Conservation (phyloP, 2,113 vertebrate genomes). For the Vidua macroura region DNA sequence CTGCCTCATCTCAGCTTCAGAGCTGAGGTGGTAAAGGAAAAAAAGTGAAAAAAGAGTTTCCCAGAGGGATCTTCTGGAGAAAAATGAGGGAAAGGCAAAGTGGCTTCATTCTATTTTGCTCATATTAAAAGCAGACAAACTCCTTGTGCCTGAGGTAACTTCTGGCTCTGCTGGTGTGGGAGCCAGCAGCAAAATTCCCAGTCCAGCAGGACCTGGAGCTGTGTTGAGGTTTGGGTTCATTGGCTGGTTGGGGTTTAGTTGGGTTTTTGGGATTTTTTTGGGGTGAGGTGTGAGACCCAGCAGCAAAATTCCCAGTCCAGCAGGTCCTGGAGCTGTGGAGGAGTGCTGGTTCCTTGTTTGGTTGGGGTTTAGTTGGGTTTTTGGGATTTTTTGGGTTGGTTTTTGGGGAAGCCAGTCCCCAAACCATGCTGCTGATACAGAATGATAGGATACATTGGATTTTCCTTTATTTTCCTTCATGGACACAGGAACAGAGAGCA, state of each 20-base stretch:
- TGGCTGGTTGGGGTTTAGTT: not conserved
- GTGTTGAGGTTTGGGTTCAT: not conserved
- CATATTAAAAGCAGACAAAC: not conserved
- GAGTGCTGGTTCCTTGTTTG: too few species aligned
- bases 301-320: not conserved
- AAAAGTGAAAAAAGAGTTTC: not conserved
- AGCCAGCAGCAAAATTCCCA: not conserved
- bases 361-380: not conserved
- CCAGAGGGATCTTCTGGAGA: not conserved
- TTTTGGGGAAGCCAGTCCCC: not conserved
- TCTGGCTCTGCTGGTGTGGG: not conserved
- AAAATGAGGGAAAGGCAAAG: not conserved
- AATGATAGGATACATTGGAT: not conserved
- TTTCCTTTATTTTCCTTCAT: not conserved
- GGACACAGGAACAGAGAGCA: not conserved
- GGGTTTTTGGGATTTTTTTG: not conserved
- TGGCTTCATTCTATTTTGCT: not conserved
- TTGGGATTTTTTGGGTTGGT: accelerated
- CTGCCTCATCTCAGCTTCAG: not conserved
- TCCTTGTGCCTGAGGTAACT: not conserved
- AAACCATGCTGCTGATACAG: not conserved
- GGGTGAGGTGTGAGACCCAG: not conserved
- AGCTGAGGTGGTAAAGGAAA: not conserved
- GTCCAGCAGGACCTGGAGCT: not conserved
- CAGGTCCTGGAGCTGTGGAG: not conserved